Base-by-base conservation (phyloP, 2,888 invertebrate genomes). In the Lochmaea capreae region DNA sequence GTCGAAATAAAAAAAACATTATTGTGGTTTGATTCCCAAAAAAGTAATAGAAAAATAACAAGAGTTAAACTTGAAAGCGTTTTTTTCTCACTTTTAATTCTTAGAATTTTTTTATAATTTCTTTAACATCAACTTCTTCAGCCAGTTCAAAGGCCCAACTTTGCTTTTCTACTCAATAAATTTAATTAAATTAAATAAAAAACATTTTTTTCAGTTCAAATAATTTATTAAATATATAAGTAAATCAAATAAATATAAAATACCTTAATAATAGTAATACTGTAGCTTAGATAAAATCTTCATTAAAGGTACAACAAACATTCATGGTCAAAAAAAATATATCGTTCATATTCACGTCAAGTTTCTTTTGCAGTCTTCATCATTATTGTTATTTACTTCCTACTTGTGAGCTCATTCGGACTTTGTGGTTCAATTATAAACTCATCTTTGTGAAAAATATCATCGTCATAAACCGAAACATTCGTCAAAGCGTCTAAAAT, bases 371-470 rank as follows among this genome's bases (percentile, higher is more conserved):
- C 54, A 54, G 18, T 54, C 54, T 18, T 10, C 18, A 16, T 2
- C 54, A 9, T 54, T 54, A 16, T 18, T 3, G 0, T 16, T 16
- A 54, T 54, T 46, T 46, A 46, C 14, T 12, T 14, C 14, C 46
- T 46, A 46, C 46, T 46, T 12, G 46, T 46, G 2, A 46, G 1
- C 4, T 46, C 14, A 14, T 46, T 46, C 46, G 46, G 46, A 46
- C 46, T 46, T 42, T 77, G 77, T 11, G 79, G 77, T 26, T 77
- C 71, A 69, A 81, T 80, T 59, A 79, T 81, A 66, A 80, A 81
- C 22, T 79, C 76, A 14, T 83, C 82, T 69, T 81, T 82, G 12
- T 78, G 74, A 70, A 82, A 84, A 12, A 82, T 82, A 18, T 84
- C 81, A 59, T 82, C 81, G 11, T 82, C 80, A 14, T 79, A 77